Conservation (phyloP, 1,140 invertebrate species). For the Proctacanthus coquilletti region DNA sequence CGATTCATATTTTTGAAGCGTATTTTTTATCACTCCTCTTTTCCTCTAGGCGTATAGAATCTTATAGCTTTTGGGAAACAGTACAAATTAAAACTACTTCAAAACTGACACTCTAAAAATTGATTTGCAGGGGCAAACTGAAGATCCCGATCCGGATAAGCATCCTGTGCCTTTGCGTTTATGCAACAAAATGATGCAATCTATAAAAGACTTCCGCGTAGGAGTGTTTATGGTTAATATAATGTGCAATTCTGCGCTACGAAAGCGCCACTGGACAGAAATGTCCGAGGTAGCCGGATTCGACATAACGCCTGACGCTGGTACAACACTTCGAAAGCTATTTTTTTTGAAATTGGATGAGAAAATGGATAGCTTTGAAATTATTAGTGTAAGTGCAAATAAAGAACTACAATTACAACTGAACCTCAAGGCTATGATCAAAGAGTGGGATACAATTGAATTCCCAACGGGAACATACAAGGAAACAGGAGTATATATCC, state of each 20-base stretch:
- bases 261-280: constrained; percentile 81
- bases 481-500: constrained; percentile 61
- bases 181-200: constrained; percentile 48
- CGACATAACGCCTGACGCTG: constrained; percentile 71
- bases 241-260: constrained; percentile 73
- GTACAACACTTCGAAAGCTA: constrained; percentile 69
- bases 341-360: constrained; percentile 57
- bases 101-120: too few species aligned
- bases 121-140: constrained; percentile 43
- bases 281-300: constrained; percentile 69
- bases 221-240: constrained; percentile 65
- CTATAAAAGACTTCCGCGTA: constrained; percentile 66
- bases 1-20: too few species aligned
- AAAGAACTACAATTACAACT: constrained; percentile 73
- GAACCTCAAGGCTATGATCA: constrained; percentile 64
- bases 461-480: constrained; percentile 60
- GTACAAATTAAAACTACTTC: too few species aligned
- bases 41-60: too few species aligned
- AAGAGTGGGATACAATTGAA: constrained; percentile 65
- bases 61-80: too few species aligned
- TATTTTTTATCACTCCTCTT: too few species aligned
- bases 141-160: constrained; percentile 59
- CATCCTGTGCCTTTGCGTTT: constrained; percentile 64
- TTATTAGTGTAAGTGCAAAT: constrained; percentile 75
- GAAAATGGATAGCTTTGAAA: constrained; percentile 65